Base-by-base conservation (phyloP, 2,888 invertebrate genomes). In the Drosophila cognata region DNA sequence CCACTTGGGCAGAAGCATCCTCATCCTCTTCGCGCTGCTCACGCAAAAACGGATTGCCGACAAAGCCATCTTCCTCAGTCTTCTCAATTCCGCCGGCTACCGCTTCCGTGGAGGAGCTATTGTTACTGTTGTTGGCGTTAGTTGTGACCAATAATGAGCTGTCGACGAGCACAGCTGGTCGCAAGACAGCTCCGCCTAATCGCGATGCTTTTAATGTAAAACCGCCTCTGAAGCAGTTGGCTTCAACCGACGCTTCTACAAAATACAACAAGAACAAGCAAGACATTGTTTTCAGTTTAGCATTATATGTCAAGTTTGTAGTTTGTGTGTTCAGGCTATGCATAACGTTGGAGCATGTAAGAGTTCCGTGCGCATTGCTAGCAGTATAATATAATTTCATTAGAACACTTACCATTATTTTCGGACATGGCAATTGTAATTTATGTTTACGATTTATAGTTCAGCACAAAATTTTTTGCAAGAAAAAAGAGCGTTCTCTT, bases 161-260 rank as follows among this genome's bases (percentile, higher is more conserved):
- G 36, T 91, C 90, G 1, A 89, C 88, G 43, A 92, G 77, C 25
- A 92, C 91, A 1, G 93, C 90, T 11, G 93, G 92, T 13, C 93
- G 89, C 41, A 93, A 71, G 25, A 93, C 92, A 2, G 92, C 92
- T 36, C 92, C 88, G 65, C 90, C 91, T 55, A 92, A 77, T 5
- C 91, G 88, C 10, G 92, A 92, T 50, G 90, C 90, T 59, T 92
- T 92, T 62, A 92, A 87, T 28, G 85, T 88, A 62, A 85, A 79
- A 33, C 92, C 89, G 71, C 91, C 91, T 70, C 90, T 89, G 77
- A 91, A 83, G 67, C 92, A 92, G 75, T 92, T 92, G 58, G 92
- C 89, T 84, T 93, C 93, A 67, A 91, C 91, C 48, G 92, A 92
- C 72, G 91, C 92, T 91, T 92, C 93, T 92, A 76, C 41, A 88